A percentile compares a stretch with the other conserved stretches of the same genome.
These are phyloP conservation scores for Ormia ochracea DNA, from an alignment of 2,888 invertebrate species.

Conservation along the genomic window DNA sequence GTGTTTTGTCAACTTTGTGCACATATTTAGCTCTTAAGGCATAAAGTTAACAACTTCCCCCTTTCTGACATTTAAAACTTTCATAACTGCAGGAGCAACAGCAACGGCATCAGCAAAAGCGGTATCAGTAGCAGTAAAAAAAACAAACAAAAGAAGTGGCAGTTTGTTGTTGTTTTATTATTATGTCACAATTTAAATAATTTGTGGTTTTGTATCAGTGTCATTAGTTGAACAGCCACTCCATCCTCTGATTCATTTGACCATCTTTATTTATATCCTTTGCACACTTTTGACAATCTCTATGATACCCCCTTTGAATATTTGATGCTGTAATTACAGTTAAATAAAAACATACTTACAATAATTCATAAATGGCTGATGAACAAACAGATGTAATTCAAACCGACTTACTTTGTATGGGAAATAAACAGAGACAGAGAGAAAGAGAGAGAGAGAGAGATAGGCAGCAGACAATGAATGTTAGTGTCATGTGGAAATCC, in stretches of 20 bases:
- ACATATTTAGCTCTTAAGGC: conserved; percentile 38
- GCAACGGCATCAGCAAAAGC: no score
- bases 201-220: conserved; percentile 48
- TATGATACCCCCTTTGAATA: conserved; percentile 28
- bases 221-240: conserved; percentile 2
- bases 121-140: not conserved
- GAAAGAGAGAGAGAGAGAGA: not conserved
- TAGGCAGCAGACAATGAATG: not conserved
- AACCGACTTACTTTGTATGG: not conserved
- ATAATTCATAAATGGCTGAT: conserved; percentile 42
- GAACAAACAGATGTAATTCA: conserved; percentile 25
- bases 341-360: conserved; percentile 37
- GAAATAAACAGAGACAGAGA: not conserved
- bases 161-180: conserved; percentile 34
- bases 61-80: conserved; percentile 51
- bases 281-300: conserved; percentile 18
- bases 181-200: conserved; percentile 58
- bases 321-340: conserved; percentile 49
- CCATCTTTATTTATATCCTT: not conserved
- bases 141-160: conserved; percentile 31
- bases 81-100: not conserved
- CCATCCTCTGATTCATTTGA: not conserved
- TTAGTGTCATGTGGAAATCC: not conserved
- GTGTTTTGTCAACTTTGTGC: conserved; percentile 13
- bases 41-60: conserved; percentile 59